phyloP scores from a whole-genome alignment of 2,888 invertebrate genomes.

The Abrostola triplasia region DNA sequence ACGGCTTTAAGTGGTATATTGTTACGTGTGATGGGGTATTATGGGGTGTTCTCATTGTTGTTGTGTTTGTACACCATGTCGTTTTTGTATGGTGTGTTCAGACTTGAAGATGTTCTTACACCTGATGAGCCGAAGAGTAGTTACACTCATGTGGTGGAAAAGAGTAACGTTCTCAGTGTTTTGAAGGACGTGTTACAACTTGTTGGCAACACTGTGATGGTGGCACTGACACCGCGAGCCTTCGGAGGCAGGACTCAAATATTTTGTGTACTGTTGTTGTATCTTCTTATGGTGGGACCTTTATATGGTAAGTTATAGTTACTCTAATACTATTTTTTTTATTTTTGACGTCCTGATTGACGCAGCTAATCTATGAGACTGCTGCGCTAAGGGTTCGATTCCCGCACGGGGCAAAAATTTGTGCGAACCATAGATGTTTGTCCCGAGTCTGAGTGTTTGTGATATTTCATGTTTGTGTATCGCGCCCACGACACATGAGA shows the following conservation, averaged over 20 bases:
- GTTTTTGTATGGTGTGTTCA: constrained; percentile 77
- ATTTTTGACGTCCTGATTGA: too few species aligned
- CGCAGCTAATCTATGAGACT: too few species aligned
- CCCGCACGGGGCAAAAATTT: too few species aligned
- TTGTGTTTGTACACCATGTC: constrained; percentile 72
- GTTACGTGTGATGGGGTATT: constrained; percentile 79
- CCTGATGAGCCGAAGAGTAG: constrained; percentile 48
- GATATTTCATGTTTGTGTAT: too few species aligned
- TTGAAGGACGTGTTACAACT: constrained; percentile 73
- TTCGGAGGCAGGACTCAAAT: constrained; percentile 76
- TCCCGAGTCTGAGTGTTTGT: too few species aligned
- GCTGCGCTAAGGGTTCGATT: too few species aligned
- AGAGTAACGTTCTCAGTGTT: constrained; percentile 59
- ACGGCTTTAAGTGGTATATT: constrained; percentile 86
- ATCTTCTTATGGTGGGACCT: constrained; percentile 84
- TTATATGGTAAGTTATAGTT: constrained; percentile 79
- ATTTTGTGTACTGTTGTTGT: constrained; percentile 76
- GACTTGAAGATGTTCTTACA: constrained; percentile 76
- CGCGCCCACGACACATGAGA: too few species aligned
- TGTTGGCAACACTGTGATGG: constrained; percentile 80
- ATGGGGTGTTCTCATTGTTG: constrained; percentile 81
- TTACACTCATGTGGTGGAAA: constrained; percentile 17
- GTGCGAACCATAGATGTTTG: too few species aligned
- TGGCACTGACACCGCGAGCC: constrained; percentile 73
- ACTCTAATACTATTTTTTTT: background rate